Evolutionary conservation across 2,113 vertebrate genomes (phyloP).

Genomic region (Triplophysa siluroides): DNA sequence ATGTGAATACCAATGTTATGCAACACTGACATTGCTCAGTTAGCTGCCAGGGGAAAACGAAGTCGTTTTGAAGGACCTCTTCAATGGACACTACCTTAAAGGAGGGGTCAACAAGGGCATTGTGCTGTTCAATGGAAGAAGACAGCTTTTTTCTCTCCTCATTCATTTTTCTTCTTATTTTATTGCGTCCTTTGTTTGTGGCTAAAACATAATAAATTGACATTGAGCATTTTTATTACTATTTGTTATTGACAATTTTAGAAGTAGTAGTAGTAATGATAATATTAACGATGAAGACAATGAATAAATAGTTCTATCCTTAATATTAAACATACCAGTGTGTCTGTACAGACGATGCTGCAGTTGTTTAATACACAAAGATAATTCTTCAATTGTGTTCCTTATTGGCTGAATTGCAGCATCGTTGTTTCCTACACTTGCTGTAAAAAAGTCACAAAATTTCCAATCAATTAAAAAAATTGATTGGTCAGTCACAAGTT

Average conservation of each 20-base stretch:
- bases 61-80: constrained; percentile 7
- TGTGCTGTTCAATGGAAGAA: not conserved
- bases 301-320: not conserved
- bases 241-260: no score
- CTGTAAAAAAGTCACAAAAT: no score
- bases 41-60: not conserved
- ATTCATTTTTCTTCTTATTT: not conserved
- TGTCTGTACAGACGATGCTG: constrained; percentile 6
- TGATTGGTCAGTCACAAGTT: no score
- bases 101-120: not conserved
- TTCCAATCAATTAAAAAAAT: no score
- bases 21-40: not conserved
- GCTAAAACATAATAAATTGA: not conserved
- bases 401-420: no score
- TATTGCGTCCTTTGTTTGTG: constrained; percentile 5
- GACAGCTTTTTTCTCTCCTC: constrained; percentile 2
- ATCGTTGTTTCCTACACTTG: no score
- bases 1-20: not conserved
- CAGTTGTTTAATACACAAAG: constrained; percentile 8
- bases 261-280: no score
- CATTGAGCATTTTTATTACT: not conserved
- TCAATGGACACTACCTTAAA: not conserved
- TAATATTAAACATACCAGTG: not conserved
- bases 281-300: not conserved
- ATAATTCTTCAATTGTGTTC: not conserved